A percentile compares a stretch with the other conserved stretches of the same genome.
These are phyloP conservation scores for Holcopasites calliopsidis DNA, from an alignment of 1,140 invertebrate genomes.

Conservation along the genomic window DNA sequence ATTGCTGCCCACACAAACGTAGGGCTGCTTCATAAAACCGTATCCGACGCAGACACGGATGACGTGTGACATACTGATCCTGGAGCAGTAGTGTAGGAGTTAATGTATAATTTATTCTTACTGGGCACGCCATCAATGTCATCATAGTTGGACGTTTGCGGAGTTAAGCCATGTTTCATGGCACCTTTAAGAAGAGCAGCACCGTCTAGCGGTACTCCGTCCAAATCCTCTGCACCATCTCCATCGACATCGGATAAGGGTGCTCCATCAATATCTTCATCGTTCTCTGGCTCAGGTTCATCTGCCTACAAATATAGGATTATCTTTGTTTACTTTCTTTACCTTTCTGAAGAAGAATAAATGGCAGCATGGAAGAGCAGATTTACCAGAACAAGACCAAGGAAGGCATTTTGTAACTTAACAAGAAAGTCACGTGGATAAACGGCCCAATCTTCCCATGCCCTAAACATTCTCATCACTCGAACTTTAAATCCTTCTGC, in stretches of 20 bases:
- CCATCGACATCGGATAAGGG: conserved; percentile 84
- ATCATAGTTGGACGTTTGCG: conserved; percentile 79
- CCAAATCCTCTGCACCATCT: conserved; percentile 84
- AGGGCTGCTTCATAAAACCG: too few relatives aligned
- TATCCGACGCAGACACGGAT: too few relatives aligned
- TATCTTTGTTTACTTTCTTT: not conserved
- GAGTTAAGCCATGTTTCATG: conserved; percentile 80
- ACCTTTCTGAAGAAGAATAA: not conserved
- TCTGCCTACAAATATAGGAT: conserved; percentile 62
- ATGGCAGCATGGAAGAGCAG: conserved; percentile 3
- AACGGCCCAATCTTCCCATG: conserved; percentile 99
- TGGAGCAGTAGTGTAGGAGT: too few relatives aligned
- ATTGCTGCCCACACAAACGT: too few relatives aligned
- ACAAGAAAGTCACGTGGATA: conserved; percentile 97
- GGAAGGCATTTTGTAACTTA: conserved; percentile 94
- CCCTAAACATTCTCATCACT: conserved; percentile 95
- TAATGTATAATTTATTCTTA: conserved; percentile 77
- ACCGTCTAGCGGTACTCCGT: conserved; percentile 91
- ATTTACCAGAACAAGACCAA: conserved; percentile 82
- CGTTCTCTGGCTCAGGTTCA: conserved; percentile 77
- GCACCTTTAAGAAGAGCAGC: conserved; percentile 88
- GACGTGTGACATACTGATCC: too few relatives aligned
- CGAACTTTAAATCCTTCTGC: conserved; percentile 98
- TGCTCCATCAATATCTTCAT: conserved; percentile 84
- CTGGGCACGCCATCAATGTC: conserved; percentile 89